Conservation (phyloP, 2,113 vertebrate species). For the Equus przewalskii region DNA sequence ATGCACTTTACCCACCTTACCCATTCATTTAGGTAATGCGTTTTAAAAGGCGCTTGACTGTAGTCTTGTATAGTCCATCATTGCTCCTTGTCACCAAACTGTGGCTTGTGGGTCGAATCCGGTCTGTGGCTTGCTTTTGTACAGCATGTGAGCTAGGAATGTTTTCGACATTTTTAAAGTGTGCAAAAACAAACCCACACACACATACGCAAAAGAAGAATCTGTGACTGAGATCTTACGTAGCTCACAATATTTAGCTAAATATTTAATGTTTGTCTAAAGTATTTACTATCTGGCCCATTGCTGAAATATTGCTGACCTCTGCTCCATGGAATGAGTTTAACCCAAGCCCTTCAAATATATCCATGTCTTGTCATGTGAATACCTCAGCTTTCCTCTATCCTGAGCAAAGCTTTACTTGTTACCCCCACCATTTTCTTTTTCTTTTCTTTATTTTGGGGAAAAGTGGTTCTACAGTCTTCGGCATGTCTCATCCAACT, state of each 20-base stretch:
- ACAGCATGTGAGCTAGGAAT: background rate
- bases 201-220: background rate
- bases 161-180: background rate
- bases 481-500: background rate
- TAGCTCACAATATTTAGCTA: background rate
- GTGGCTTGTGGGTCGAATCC: background rate
- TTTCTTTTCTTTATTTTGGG: background rate
- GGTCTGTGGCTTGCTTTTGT: background rate
- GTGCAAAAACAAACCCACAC: background rate
- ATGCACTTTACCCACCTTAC: background rate
- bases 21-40: background rate
- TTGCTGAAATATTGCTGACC: background rate
- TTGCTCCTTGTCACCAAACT: background rate
- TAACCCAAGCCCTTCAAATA: background rate
- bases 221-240: background rate
- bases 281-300: background rate
- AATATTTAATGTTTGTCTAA: background rate
- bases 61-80: background rate
- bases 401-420: background rate
- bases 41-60: background rate
- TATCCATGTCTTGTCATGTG: background rate
- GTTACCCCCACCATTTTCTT: background rate
- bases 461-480: background rate
- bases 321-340: background rate
- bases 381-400: background rate